A percentile compares a stretch with the other conserved stretches of the same genome.
These are phyloP conservation scores for Pristionchus pacificus DNA, from an alignment of 1,140 invertebrate genomes.

Conservation along the genomic window DNA sequence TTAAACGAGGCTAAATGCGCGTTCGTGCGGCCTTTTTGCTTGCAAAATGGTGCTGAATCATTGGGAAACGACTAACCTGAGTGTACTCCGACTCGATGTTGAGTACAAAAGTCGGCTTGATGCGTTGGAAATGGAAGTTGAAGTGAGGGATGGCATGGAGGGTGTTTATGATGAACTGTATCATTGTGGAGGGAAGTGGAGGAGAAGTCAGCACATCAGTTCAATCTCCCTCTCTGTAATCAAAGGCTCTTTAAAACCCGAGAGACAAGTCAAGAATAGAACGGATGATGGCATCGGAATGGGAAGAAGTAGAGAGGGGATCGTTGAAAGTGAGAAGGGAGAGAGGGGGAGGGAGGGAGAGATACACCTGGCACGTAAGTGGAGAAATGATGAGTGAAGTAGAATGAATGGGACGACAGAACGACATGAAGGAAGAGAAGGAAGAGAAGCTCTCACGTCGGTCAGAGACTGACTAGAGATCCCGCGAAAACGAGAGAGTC, in stretches of 20 bases:
- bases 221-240: background rate
- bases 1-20: too few relatives aligned
- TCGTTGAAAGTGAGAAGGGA: background rate
- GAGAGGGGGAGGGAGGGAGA: background rate
- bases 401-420: too few relatives aligned
- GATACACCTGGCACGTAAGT: too few relatives aligned
- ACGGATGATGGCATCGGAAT: background rate
- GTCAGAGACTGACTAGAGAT: too few relatives aligned
- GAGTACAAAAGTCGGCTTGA: slow-evolving; percentile 15
- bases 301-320: background rate
- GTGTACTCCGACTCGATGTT: slow-evolving; percentile 27
- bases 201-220: background rate
- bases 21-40: too few relatives aligned
- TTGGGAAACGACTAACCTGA: slow-evolving; percentile 20
- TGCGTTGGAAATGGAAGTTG: slow-evolving; percentile 26
- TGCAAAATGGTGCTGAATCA: too few relatives aligned
- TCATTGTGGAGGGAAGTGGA: background rate
- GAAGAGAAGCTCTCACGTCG: too few relatives aligned
- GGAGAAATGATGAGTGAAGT: too few relatives aligned
- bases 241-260: too few relatives aligned
- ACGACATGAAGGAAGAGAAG: too few relatives aligned
- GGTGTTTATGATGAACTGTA: slow-evolving; percentile 13
- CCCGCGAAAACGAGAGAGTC: too few relatives aligned
- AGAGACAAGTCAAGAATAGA: too few relatives aligned
- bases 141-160: slow-evolving; percentile 16